These are phyloP conservation scores for Bambusicola thoracicus DNA, from an alignment of 2,113 vertebrate species.

Conservation along the genomic window DNA sequence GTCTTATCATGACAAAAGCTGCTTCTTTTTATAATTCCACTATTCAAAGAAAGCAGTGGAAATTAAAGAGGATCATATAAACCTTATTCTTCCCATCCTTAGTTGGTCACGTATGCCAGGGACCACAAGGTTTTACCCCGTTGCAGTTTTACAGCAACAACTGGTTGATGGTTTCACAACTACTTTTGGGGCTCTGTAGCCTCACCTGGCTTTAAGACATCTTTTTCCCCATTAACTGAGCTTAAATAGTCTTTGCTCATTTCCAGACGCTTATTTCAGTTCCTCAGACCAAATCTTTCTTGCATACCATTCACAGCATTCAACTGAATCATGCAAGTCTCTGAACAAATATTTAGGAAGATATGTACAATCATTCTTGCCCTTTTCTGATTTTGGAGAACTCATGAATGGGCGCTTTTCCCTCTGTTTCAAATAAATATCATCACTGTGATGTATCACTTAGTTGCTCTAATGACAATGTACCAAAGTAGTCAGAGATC, in stretches of 20 bases:
- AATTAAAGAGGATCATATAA: neutral
- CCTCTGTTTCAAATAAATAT: neutral
- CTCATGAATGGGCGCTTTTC: neutral
- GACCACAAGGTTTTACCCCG: neutral
- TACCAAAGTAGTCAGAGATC: neutral
- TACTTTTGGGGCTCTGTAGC: neutral
- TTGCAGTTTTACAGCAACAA: neutral
- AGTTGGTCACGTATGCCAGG: fast-evolving
- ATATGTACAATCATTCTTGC: neutral
- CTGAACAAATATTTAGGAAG: neutral
- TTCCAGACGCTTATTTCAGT: neutral
- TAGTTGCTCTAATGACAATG: neutral
- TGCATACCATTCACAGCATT: neutral
- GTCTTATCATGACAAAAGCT: neutral
- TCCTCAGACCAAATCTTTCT: neutral
- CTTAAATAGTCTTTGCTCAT: neutral
- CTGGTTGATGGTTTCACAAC: neutral
- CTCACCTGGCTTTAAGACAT: neutral
- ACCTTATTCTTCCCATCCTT: neutral
- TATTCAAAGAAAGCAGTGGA: neutral
- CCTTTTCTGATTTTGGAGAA: neutral
- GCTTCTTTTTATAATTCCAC: constrained; percentile 19
- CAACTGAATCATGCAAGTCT: neutral
- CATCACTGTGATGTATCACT: neutral
- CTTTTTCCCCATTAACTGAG: neutral